Percentiles rank a stretch among this genome's conserved stretches.
phyloP scores from a whole-genome alignment of 2,797 vertebrate species.

The Crenichthys baileyi region DNA sequence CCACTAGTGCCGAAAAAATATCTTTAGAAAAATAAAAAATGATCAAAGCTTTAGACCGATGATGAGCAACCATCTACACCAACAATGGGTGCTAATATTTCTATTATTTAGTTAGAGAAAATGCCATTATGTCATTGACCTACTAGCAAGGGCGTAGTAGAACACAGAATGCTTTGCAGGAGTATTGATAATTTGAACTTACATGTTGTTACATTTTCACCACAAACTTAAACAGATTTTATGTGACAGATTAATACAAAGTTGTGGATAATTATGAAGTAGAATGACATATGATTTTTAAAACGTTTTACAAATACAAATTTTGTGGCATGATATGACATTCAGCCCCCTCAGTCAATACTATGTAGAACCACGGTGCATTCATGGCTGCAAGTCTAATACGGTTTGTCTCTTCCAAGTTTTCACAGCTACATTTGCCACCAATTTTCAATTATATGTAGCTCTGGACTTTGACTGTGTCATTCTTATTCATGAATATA shows the following conservation, averaged over 20 bases:
- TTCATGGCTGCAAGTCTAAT: too few species aligned
- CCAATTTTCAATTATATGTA: too few species aligned
- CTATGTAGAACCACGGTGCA: too few species aligned
- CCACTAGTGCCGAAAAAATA: too few species aligned
- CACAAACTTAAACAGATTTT: not conserved
- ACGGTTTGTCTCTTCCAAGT: too few species aligned
- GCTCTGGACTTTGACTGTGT: too few species aligned
- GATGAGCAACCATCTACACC: not conserved
- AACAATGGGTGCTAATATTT: not conserved
- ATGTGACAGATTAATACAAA: not conserved
- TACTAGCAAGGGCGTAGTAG: not conserved
- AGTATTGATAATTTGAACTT: not conserved
- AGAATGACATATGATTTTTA: not conserved
- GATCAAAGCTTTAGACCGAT: not conserved
- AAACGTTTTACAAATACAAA: not conserved
- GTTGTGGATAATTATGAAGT: not conserved
- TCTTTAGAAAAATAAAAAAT: too few species aligned
- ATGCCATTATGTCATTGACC: not conserved
- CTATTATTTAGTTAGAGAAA: not conserved
- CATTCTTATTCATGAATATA: too few species aligned
- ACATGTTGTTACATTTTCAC: not conserved
- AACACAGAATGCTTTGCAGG: not conserved
- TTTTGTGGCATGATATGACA: too few species aligned
- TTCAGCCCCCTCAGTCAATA: too few species aligned
- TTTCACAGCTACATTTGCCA: too few species aligned